Conservation (phyloP, 2,797 vertebrate species). For the Mormyrus proboscirostris region DNA sequence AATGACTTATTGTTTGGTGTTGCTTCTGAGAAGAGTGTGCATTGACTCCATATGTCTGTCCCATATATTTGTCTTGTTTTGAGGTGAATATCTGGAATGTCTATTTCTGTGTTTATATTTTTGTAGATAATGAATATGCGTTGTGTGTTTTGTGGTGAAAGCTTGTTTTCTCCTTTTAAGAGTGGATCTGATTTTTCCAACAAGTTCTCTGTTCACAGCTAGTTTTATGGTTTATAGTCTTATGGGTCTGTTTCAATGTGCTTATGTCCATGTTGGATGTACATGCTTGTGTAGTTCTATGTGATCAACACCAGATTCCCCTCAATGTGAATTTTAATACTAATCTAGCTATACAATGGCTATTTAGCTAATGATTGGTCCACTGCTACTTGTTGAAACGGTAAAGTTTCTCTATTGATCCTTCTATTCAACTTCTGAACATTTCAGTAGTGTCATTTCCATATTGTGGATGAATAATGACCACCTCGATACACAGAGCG, state of each 20-base stretch:
- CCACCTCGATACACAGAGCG: background rate
- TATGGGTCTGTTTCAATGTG: background rate
- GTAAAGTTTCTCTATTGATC: too few relatives aligned
- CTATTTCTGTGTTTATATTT: background rate
- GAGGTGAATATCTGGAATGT: background rate
- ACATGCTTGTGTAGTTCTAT: background rate
- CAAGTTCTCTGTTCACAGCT: background rate
- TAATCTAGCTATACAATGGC: background rate
- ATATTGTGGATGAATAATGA: background rate
- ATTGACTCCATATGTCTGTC: slow-evolving; percentile 12
- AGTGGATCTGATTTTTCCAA: background rate
- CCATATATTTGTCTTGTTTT: background rate
- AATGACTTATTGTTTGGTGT: background rate
- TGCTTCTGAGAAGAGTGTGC: background rate
- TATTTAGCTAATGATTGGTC: background rate
- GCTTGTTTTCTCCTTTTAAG: background rate
- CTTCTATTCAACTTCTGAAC: background rate
- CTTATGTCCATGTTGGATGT: background rate
- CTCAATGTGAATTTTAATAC: background rate
- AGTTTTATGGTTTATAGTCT: background rate
- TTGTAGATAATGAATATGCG: background rate
- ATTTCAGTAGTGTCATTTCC: background rate
- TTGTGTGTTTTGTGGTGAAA: background rate
- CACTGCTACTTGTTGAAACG: background rate
- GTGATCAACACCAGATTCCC: background rate